phyloP scores from a whole-genome alignment of 1,140 invertebrate genomes.

The Diploscapter pachys region DNA sequence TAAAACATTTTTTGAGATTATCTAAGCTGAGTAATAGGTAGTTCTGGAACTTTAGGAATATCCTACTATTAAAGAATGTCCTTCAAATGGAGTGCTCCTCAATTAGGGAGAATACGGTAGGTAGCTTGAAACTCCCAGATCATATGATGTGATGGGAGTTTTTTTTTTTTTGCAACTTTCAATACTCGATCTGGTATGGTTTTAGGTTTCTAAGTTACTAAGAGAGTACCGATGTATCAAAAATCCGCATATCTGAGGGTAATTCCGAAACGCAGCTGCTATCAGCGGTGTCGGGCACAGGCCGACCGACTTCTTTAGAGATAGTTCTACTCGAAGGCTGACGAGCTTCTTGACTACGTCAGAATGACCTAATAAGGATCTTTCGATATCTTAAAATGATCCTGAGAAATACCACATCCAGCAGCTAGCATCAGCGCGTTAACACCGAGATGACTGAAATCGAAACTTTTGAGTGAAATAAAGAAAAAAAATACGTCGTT shows the following conservation, averaged over 20 bases:
- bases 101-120: too few species aligned
- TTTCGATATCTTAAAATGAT: not conserved
- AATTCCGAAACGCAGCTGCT: conserved; percentile 35
- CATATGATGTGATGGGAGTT: not conserved
- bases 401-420: conserved; percentile 72
- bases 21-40: too few species aligned
- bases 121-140: too few species aligned
- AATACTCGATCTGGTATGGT: not conserved
- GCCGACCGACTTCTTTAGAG: conserved; percentile 9
- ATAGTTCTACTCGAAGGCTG: conserved; percentile 30
- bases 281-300: conserved; percentile 39
- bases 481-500: conserved; percentile 62
- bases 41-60: too few species aligned
- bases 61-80: too few species aligned
- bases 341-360: conserved; percentile 42
- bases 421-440: conserved; percentile 92
- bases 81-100: too few species aligned
- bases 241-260: conserved; percentile 24
- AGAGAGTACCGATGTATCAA: not conserved
- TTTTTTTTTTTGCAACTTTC: not conserved
- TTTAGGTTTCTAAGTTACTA: not conserved
- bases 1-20: too few species aligned
- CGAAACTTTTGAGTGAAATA: not conserved
- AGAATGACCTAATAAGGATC: not conserved
- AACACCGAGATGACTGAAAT: conserved; percentile 74